A percentile compares a stretch with the other conserved stretches of the same genome.
Evolutionary conservation across 2,797 vertebrate genomes (phyloP).

Genomic region (Carcharodon carcharias): DNA sequence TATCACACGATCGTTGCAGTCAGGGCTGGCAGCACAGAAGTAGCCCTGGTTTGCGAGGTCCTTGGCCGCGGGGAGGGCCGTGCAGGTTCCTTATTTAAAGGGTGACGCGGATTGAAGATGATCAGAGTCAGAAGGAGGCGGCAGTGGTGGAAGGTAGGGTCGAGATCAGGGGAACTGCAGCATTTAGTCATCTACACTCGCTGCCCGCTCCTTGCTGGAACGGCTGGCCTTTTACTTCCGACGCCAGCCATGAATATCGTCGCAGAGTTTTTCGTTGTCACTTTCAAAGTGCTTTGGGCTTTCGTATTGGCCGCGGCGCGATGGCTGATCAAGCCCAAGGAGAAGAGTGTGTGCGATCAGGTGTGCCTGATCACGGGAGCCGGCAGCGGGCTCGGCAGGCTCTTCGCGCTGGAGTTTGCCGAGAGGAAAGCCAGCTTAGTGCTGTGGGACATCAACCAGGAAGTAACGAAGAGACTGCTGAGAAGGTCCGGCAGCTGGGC

Average conservation of each 20-base stretch:
- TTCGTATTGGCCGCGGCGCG: conserved; percentile 81
- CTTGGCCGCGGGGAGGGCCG: background rate
- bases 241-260: conserved; percentile 69
- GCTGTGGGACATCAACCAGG: conserved; percentile 96
- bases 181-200: too few species aligned
- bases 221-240: background rate
- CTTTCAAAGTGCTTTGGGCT: conserved; percentile 87
- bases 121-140: conserved; percentile 32
- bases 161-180: background rate
- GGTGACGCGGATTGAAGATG: conserved; percentile 40
- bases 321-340: conserved; percentile 87
- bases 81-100: conserved; percentile 40
- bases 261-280: conserved; percentile 88
- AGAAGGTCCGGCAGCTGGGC: conserved; percentile 87
- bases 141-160: background rate
- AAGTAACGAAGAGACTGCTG: conserved; percentile 94
- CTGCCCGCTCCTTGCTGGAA: too few species aligned
- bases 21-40: conserved; percentile 39
- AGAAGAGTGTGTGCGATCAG: conserved; percentile 96
- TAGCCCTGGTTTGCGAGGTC: conserved; percentile 39
- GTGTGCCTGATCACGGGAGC: conserved; percentile 97
- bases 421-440: conserved; percentile 84
- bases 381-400: conserved; percentile 87
- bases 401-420: conserved; percentile 94
- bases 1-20: conserved; percentile 25